phyloP scores from a whole-genome alignment of 2,797 vertebrate species.

The Liparis tanakae region DNA sequence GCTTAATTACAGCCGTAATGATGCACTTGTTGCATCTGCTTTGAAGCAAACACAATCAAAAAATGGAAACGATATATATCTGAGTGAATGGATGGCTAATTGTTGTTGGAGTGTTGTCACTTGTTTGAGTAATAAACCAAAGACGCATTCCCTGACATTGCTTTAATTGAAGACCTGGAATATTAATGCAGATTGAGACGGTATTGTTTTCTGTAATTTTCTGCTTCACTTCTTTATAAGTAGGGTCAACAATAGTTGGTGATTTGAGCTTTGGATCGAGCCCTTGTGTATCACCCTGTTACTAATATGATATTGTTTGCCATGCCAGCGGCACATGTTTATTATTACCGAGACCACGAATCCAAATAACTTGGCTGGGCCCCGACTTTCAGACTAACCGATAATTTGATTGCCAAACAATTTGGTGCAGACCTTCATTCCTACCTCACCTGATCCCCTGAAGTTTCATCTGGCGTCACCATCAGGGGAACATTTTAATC shows the following conservation, averaged over 20 bases:
- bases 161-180: slow-evolving; percentile 34
- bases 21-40: slow-evolving; percentile 97
- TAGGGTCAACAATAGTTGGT: background rate
- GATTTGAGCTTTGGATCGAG: background rate
- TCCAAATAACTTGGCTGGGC: background rate
- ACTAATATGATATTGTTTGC: background rate
- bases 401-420: background rate
- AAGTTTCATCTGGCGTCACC: background rate
- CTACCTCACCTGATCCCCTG: background rate
- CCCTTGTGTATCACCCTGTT: background rate
- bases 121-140: slow-evolving; percentile 60
- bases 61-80: slow-evolving; percentile 89
- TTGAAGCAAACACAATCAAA: slow-evolving; percentile 96
- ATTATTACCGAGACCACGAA: background rate
- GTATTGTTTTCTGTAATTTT: slow-evolving; percentile 16
- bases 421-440: background rate
- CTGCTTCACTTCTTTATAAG: background rate
- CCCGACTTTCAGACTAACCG: background rate
- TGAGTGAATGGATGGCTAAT: slow-evolving; percentile 87
- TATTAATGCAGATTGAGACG: slow-evolving; percentile 29
- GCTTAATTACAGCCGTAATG: slow-evolving; percentile 98
- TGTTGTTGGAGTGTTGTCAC: slow-evolving; percentile 78
- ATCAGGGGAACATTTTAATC: background rate
- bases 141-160: slow-evolving; percentile 28
- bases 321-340: background rate